phyloP scores from a whole-genome alignment of 2,113 vertebrate species.

The Illadopsis cleaveri region DNA sequence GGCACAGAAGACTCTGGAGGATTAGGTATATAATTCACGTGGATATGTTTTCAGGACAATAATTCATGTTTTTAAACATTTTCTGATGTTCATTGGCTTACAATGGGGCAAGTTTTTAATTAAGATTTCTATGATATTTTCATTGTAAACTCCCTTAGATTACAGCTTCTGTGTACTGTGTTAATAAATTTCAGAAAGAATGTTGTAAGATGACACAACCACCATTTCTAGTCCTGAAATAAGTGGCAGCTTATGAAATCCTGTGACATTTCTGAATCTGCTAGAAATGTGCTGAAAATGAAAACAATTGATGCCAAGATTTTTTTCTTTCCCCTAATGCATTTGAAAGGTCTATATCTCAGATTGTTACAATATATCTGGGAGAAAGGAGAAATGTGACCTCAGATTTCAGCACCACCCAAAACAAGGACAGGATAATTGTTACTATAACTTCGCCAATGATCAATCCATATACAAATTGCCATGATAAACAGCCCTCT shows the following conservation, averaged over 20 bases:
- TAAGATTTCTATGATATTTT: conserved; percentile 8
- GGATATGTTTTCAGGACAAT: neutral
- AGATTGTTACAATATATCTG: neutral
- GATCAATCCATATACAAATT: neutral
- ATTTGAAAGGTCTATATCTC: neutral
- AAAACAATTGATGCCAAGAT: neutral
- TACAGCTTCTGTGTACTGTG: neutral
- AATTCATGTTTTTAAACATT: neutral
- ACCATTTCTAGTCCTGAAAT: neutral
- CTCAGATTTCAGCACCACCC: neutral
- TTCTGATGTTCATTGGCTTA: neutral
- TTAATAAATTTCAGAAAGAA: conserved; percentile 14
- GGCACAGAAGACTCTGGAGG: neutral
- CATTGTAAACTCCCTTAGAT: neutral
- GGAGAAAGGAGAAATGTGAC: neutral
- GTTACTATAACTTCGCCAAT: neutral
- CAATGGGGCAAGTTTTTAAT: neutral
- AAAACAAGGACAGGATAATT: neutral
- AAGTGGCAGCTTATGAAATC: neutral
- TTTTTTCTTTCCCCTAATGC: neutral
- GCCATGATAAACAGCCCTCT: neutral
- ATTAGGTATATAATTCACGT: neutral
- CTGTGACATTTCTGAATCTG: neutral
- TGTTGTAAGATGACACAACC: neutral
- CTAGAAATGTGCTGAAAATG: neutral